These are phyloP conservation scores for Phymastichus coffea DNA, from an alignment of 1,140 invertebrate genomes.

Conservation along the genomic window DNA sequence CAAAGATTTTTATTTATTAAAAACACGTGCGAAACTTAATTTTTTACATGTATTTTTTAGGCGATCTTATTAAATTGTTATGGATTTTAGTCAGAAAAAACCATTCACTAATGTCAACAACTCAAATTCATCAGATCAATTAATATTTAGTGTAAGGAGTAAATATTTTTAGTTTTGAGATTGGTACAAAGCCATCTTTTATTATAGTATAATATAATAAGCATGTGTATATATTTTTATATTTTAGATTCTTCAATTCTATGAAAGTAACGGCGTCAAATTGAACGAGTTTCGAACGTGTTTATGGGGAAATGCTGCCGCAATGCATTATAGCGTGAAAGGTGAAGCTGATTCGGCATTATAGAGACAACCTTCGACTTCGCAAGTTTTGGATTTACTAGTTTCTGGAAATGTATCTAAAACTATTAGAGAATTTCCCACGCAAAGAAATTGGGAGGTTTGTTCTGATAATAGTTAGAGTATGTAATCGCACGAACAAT, in stretches of 20 bases:
- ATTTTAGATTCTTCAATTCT: too few relatives aligned
- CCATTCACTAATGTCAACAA: conserved; percentile 60
- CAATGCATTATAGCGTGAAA: conserved; percentile 71
- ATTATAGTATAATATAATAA: too few relatives aligned
- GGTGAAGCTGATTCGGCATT: conserved; percentile 61
- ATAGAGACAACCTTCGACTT: conserved; percentile 68
- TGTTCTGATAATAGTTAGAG: too few relatives aligned
- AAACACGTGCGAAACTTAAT: conserved; percentile 58
- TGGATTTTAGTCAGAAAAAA: conserved; percentile 62
- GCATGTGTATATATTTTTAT: too few relatives aligned
- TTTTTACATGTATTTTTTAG: conserved; percentile 35
- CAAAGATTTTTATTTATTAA: conserved; percentile 48
- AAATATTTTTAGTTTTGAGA: too few relatives aligned
- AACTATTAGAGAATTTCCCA: conserved; percentile 71
- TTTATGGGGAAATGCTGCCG: conserved; percentile 75
- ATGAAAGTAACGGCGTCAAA: too few relatives aligned
- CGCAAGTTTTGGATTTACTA: conserved; percentile 72
- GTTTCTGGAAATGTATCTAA: conserved; percentile 62
- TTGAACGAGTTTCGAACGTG: conserved; percentile 73
- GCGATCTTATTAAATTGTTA: conserved; percentile 63
- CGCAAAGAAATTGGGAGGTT: conserved; percentile 44
- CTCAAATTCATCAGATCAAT: conserved; percentile 63
- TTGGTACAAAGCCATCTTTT: too few relatives aligned
- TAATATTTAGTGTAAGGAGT: too few relatives aligned
- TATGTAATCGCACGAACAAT: too few relatives aligned